phyloP scores from a whole-genome alignment of 2,797 vertebrate species.

The Fundulus diaphanus region DNA sequence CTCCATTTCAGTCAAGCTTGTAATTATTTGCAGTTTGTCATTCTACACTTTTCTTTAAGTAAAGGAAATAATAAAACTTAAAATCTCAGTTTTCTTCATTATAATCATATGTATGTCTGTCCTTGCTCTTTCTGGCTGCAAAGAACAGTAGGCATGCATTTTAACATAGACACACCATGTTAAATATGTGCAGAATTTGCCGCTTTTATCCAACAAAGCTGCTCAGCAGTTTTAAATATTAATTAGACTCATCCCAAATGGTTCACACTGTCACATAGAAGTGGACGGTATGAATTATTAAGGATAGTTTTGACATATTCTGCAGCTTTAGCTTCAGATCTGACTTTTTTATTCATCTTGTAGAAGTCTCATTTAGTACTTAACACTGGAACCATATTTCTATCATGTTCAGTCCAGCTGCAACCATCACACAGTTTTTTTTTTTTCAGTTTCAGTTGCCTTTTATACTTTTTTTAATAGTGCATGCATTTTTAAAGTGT shows the following conservation, averaged over 20 bases:
- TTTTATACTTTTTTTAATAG: too few relatives aligned
- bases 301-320: constrained; percentile 35
- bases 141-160: background rate
- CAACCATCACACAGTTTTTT: background rate
- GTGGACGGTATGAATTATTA: constrained; percentile 49
- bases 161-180: background rate
- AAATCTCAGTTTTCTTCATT: background rate
- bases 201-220: constrained; percentile 20
- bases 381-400: background rate
- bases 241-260: constrained; percentile 32
- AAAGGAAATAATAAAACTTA: background rate
- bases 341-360: constrained; percentile 3
- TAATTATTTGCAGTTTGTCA: background rate
- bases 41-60: background rate
- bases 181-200: background rate
- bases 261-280: constrained; percentile 31
- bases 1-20: background rate
- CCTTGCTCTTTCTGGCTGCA: background rate
- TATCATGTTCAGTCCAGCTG: background rate
- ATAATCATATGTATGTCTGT: background rate
- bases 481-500: background rate
- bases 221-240: constrained; percentile 42
- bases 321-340: constrained; percentile 24
- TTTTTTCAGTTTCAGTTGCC: too few relatives aligned
- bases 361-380: background rate